Evolutionary conservation across 2,888 invertebrate genomes (phyloP), one percentile per base, ranked within the genome.

Genomic region (Nephrotoma appendiculata): DNA sequence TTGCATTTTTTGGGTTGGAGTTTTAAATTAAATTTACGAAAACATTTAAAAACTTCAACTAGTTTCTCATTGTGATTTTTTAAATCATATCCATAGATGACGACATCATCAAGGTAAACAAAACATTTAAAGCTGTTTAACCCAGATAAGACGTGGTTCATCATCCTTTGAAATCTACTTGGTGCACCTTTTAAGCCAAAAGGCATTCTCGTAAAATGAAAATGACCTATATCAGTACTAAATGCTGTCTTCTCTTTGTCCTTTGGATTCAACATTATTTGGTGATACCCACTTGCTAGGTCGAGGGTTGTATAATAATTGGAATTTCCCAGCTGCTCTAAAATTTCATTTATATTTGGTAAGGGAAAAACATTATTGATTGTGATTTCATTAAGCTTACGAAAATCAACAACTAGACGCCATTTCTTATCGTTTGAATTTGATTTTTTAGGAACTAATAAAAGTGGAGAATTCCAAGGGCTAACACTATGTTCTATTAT

Each of bases 361-460:
- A 19, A 19, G 19, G 19, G 19, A 19, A 19, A 19, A 19, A 19
- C 1, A 19, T 19, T 19, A 19, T 19, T 19, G 19, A 19, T 19
- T 19, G 19, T 19, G 19, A 19, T 19, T 19, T 19, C 19, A 19
- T 19, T 19, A 19, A 19, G 19, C 19, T 19, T 19, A 19, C 19
- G 19, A 19, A 19, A 19, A 19, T 19, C 19, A 19, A 19, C 19
- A 19, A 19, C 86, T 3, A 87, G 45, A 1, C 87, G 45, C 85
- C 42, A 84, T 84, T 42, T 84, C 6, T 84, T 84, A 5, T 84
- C 41, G n/a, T 84, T 84, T n/a, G 41, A 3, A 41, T 84, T 5
- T 84, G 84, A 84, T 84, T 84, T 84, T 84, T 84, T 84, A 6
- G 84, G 84, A 84, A 84, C 84, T 41, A 84, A n/a, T 84, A 84